These are phyloP conservation scores for Brassicogethes aeneus DNA, from an alignment of 2,888 invertebrate species.

Conservation along the genomic window DNA sequence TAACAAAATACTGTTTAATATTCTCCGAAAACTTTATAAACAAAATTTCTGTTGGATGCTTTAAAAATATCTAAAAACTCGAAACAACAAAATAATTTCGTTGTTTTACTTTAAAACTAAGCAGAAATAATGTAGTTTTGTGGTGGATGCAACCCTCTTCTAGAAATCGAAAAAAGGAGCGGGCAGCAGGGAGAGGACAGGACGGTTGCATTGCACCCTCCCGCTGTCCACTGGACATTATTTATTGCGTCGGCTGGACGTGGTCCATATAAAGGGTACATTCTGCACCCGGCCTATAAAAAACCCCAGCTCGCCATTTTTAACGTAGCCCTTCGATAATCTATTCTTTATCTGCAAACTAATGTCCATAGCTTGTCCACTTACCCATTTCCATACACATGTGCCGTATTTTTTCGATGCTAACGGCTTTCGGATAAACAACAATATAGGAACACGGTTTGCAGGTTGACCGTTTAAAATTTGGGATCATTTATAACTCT, in stretches of 20 bases:
- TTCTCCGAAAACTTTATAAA: too few relatives aligned
- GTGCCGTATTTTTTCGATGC: conserved; percentile 2
- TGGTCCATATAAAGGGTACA: conserved; percentile 30
- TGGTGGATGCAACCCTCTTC: conserved; percentile 7
- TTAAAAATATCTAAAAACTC: too few relatives aligned
- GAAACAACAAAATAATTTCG: too few relatives aligned
- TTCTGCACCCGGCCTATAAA: conserved; percentile 30
- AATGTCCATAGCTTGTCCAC: conserved; percentile 16
- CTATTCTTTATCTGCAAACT: conserved; percentile 27
- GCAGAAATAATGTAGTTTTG: too few relatives aligned
- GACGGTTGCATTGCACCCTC: conserved; percentile 30
- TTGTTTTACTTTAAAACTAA: too few relatives aligned
- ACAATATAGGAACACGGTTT: conserved; percentile 13
- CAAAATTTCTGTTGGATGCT: too few relatives aligned
- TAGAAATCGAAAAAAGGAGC: too few relatives aligned
- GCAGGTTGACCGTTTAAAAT: conserved; percentile 16
- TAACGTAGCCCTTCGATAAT: conserved; percentile 24
- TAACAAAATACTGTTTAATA: too few relatives aligned
- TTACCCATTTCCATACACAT: conserved; percentile 1
- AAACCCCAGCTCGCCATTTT: conserved; percentile 34
- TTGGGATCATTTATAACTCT: too few relatives aligned
- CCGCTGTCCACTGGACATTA: conserved; percentile 29
- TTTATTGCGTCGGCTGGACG: conserved; percentile 35
- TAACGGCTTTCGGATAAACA: not conserved
- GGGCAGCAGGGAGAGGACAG: conserved; percentile 2